Base-by-base conservation (phyloP, 2,797 vertebrate genomes). In the Gallinago stenura region DNA sequence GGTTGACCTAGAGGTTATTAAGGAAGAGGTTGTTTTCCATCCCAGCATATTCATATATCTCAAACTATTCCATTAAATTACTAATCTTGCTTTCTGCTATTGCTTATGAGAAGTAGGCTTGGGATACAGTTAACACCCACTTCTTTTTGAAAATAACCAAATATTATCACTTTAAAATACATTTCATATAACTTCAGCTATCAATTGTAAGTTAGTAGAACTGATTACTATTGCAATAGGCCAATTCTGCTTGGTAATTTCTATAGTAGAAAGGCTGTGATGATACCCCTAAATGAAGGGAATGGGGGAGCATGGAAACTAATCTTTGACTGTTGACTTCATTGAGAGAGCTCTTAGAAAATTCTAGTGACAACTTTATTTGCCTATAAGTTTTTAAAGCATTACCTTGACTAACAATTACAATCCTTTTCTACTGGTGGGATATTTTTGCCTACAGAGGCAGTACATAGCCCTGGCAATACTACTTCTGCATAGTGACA, bases 401-500 rank as follows among this genome's bases (percentile, higher is more conserved):
- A 15, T 41, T 84, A 9, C 39, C 12, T 84, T 89, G 39, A 51
- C 43, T 64, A 80, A 75, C 10, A 65, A 26, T 69, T 80, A 66
- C 83, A 2, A 3, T 39, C 5, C 3, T 65, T 85, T 21, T 83
- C 13, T 66, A 35, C 6, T 54, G 43, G 25, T 76, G 72, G 46
- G 46, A 3, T 62, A 87, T 48, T 31, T 82, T 90, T 93, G 93
- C 82, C 56, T 91, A n/a, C 89, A 87, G 83, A 96, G 86, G 33
- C 31, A 93, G 62, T 94, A 48, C 92, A 31, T 88, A 80, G 86
- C 56, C 82, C 77, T 94, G 88, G 45, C 76, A 96, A 18, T 95
- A 91, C 14, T 7, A 73, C 71, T 96, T 96, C 73, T 97, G 45
- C 87, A 41, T 96, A 96, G 83, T 95, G 60, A 93, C 60, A 97